These are phyloP conservation scores for Ictalurus furcatus DNA, from an alignment of 2,113 vertebrate species.

Conservation along the genomic window DNA sequence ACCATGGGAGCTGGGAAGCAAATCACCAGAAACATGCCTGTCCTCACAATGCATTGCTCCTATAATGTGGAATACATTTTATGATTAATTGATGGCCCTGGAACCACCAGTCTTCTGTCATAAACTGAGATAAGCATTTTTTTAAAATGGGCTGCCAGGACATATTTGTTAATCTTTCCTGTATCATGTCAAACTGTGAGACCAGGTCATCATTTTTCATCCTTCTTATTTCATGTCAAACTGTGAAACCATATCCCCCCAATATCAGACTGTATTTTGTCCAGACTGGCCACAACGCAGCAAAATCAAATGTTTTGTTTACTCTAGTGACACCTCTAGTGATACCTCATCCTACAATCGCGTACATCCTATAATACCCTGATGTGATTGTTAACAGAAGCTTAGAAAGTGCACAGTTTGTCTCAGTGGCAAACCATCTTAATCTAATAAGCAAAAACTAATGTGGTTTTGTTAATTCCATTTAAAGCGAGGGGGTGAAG, in stretches of 20 bases:
- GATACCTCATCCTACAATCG: not conserved
- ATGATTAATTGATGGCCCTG: not conserved
- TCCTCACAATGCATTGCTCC: not conserved
- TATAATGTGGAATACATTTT: not conserved
- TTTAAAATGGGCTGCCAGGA: not conserved
- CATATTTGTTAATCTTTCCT: not conserved
- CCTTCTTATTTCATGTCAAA: not conserved
- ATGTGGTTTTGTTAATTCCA: constrained; percentile 54
- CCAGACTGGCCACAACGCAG: not conserved
- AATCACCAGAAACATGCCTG: not conserved
- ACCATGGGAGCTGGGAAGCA: not conserved
- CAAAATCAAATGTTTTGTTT: not conserved
- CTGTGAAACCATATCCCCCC: not conserved
- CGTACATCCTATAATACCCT: not conserved
- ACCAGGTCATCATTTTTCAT: not conserved
- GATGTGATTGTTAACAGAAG: not conserved
- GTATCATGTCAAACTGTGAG: not conserved
- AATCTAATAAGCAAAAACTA: constrained; percentile 59
- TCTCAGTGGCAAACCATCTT: constrained; percentile 54
- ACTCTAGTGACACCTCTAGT: not conserved
- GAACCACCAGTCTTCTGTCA: not conserved
- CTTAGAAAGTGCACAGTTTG: constrained; percentile 30
- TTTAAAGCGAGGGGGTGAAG: constrained; percentile 47
- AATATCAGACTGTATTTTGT: not conserved
- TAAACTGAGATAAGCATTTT: not conserved